These are phyloP conservation scores for Scophthalmus maximus DNA, from an alignment of 2,113 vertebrate species.

Conservation along the genomic window DNA sequence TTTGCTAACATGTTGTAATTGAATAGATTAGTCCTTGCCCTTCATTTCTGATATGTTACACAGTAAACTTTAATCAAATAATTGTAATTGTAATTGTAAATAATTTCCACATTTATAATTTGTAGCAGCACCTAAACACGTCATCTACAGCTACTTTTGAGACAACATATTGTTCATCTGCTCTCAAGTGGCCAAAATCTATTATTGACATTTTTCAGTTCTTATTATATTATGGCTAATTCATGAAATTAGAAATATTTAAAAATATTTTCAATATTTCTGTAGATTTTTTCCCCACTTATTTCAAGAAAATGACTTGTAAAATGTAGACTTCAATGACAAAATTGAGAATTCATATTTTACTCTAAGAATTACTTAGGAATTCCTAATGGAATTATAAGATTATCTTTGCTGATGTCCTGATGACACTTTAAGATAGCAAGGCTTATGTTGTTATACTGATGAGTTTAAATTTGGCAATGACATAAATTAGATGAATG, in stretches of 20 bases:
- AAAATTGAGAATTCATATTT: background rate
- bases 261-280: background rate
- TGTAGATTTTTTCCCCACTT: background rate
- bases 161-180: background rate
- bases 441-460: too few species aligned
- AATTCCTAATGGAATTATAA: background rate
- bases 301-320: too few species aligned
- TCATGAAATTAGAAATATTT: background rate
- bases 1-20: background rate
- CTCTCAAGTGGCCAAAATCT: background rate
- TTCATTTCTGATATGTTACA: background rate
- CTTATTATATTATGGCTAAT: background rate
- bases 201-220: background rate
- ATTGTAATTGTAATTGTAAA: too few species aligned
- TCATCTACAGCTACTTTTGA: too few species aligned
- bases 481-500: background rate
- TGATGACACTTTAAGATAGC: background rate
- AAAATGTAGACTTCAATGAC: background rate
- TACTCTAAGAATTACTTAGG: too few species aligned
- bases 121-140: too few species aligned
- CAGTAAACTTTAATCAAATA: too few species aligned
- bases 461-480: background rate
- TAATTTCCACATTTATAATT: too few species aligned
- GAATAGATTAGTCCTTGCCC: background rate
- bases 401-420: slow-evolving; percentile 6